Evolutionary conservation across 2,888 invertebrate genomes (phyloP).

Genomic region (Notocelia uddmanniana): DNA sequence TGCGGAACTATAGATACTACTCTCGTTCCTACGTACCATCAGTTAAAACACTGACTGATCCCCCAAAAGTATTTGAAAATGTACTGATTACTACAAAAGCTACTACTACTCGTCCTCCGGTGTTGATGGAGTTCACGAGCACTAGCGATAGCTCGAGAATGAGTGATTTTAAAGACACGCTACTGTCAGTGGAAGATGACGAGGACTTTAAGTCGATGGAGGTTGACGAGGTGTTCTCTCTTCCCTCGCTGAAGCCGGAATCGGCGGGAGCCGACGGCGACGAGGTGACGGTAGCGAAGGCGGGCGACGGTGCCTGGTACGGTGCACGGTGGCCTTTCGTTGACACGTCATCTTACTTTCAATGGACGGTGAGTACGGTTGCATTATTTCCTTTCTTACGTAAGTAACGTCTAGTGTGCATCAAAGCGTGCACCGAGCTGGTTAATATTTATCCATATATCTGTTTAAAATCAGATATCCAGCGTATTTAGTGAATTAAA

Average conservation of each 20-base stretch:
- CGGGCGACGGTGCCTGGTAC: slow-evolving; percentile 84
- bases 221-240: slow-evolving; percentile 79
- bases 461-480: slow-evolving; percentile 53
- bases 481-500: slow-evolving; percentile 54
- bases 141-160: slow-evolving; percentile 66
- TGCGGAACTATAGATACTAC: slow-evolving; percentile 70
- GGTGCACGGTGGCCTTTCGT: slow-evolving; percentile 88
- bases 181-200: slow-evolving; percentile 79
- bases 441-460: slow-evolving; percentile 6
- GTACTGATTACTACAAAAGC: slow-evolving; percentile 73
- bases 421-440: slow-evolving; percentile 5
- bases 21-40: slow-evolving; percentile 65
- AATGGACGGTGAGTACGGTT: slow-evolving; percentile 87
- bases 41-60: slow-evolving; percentile 64
- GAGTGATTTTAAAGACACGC: slow-evolving; percentile 75
- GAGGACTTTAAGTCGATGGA: slow-evolving; percentile 79
- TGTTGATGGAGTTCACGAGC: slow-evolving; percentile 63
- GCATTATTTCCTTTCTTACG: slow-evolving; percentile 55
- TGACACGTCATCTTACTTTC: slow-evolving; percentile 88
- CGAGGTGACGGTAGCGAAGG: slow-evolving; percentile 77
- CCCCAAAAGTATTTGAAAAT: slow-evolving; percentile 70
- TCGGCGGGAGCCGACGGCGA: slow-evolving; percentile 67
- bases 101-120: slow-evolving; percentile 60
- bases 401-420: slow-evolving; percentile 40
- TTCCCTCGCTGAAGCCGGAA: slow-evolving; percentile 76